These are phyloP conservation scores for Xiphophorus hellerii DNA, from an alignment of 2,113 vertebrate species.

Conservation along the genomic window DNA sequence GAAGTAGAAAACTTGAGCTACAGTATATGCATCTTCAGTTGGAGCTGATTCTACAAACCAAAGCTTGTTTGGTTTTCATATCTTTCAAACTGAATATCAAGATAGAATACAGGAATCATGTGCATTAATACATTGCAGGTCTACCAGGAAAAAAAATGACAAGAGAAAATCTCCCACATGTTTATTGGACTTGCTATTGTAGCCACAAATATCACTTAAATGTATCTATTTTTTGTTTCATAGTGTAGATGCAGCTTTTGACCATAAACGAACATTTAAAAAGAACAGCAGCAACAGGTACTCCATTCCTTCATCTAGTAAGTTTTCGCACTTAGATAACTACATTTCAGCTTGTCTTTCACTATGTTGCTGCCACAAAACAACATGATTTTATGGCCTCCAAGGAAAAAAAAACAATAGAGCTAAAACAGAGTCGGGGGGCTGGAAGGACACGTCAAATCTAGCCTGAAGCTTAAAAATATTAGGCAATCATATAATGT, in stretches of 20 bases:
- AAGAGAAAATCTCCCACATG: not conserved
- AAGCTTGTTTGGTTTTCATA: not conserved
- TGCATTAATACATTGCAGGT: no score
- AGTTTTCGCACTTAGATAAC: slow-evolving; percentile 2
- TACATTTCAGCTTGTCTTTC: not conserved
- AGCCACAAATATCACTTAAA: not conserved
- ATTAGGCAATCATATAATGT: slow-evolving; percentile 44
- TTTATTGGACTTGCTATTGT: not conserved
- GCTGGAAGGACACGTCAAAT: slow-evolving; percentile 18
- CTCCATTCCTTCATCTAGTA: not conserved
- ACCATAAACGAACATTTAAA: slow-evolving; percentile 5
- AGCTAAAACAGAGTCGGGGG: slow-evolving; percentile 10
- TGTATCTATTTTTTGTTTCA: not conserved
- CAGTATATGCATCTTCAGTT: no score
- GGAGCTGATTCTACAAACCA: not conserved
- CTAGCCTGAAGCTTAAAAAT: slow-evolving; percentile 28
- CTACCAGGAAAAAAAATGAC: not conserved
- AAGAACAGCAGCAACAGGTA: not conserved
- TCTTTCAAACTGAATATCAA: not conserved
- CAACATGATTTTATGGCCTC: slow-evolving; percentile 30
- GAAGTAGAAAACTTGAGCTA: not conserved
- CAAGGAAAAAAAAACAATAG: slow-evolving; percentile 32
- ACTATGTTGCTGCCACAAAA: slow-evolving; percentile 15
- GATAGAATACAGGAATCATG: not conserved
- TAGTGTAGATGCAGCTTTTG: slow-evolving; percentile 1